phyloP scores from a whole-genome alignment of 2,113 vertebrate genomes.

The Gnathonemus echidnorhynchus region DNA sequence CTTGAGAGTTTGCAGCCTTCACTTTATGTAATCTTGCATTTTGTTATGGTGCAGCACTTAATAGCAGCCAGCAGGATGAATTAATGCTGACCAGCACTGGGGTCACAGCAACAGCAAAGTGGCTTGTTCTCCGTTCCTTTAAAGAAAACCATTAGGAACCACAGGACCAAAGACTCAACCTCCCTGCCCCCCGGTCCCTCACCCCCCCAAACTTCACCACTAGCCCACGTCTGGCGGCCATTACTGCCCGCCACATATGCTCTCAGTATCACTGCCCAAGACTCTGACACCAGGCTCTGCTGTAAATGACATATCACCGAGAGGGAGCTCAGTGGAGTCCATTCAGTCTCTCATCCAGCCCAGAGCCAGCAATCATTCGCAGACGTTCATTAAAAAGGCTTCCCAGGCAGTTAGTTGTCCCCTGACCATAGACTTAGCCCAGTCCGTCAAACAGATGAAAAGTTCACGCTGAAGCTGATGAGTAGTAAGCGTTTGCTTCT shows the following conservation, averaged over 20 bases:
- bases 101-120: background rate
- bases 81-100: background rate
- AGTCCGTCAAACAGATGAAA: slow-evolving; percentile 4
- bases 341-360: background rate
- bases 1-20: background rate
- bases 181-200: background rate
- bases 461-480: slow-evolving; percentile 7
- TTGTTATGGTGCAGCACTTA: background rate
- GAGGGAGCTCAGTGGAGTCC: background rate
- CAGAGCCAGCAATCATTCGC: background rate
- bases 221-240: background rate
- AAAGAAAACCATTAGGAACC: background rate
- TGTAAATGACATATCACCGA: background rate
- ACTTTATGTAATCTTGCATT: background rate
- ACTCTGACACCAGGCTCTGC: slow-evolving; percentile 17
- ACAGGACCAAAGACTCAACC: background rate
- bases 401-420: background rate
- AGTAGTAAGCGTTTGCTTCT: background rate
- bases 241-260: background rate
- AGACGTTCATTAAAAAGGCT: slow-evolving; percentile 14
- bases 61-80: background rate
- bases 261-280: background rate
- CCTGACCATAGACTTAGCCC: background rate
- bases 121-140: background rate
- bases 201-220: background rate